Conservation (phyloP, 2,797 vertebrate genomes). For the Cygnus olor region DNA sequence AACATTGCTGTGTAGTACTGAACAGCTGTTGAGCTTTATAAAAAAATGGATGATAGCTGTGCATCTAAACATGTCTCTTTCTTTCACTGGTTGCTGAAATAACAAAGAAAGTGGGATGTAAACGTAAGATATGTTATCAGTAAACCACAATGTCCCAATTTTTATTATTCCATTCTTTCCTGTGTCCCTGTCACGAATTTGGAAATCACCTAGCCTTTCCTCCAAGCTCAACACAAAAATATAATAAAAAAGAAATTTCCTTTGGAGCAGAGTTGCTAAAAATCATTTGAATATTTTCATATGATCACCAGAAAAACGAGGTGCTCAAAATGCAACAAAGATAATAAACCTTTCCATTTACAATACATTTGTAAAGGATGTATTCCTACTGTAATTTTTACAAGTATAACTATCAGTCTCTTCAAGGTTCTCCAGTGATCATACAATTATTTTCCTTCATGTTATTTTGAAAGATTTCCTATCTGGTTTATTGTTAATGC, state of each 20-base stretch:
- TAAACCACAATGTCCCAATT: not conserved
- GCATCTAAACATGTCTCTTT: not conserved
- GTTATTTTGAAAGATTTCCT: conserved; percentile 54
- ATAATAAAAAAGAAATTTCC: not conserved
- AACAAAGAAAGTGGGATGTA: not conserved
- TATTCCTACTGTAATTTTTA: conserved; percentile 39
- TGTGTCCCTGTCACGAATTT: not conserved
- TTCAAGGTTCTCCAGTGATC: conserved; percentile 15
- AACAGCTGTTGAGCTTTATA: not conserved
- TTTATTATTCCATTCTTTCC: not conserved
- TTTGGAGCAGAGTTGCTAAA: not conserved
- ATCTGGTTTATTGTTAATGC: conserved; percentile 52
- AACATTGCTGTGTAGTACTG: not conserved
- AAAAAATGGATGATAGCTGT: not conserved
- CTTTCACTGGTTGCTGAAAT: not conserved
- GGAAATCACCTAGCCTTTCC: not conserved
- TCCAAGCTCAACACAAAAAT: not conserved
- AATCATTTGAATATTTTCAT: not conserved
- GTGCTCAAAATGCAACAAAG: conserved; percentile 16
- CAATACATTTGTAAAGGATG: conserved; percentile 22
- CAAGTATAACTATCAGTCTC: conserved; percentile 3
- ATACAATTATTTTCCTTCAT: conserved; percentile 36
- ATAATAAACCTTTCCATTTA: conserved; percentile 40
- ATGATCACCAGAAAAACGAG: not conserved
- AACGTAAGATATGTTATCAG: not conserved